These are phyloP conservation scores for Reticulitermes speratus DNA, from an alignment of 1,140 invertebrate species.

Conservation along the genomic window DNA sequence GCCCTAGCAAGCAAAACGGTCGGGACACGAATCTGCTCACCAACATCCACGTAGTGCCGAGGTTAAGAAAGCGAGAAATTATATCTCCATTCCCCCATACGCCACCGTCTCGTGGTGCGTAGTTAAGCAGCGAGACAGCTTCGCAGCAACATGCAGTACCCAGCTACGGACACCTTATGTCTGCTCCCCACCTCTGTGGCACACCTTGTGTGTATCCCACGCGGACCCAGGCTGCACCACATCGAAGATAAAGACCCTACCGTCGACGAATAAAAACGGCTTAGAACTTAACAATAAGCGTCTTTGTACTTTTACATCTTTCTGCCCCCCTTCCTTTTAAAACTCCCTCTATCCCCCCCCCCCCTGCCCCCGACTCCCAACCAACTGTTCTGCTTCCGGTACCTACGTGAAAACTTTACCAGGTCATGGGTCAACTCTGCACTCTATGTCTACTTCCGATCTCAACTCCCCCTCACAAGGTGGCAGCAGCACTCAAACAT, in stretches of 20 bases:
- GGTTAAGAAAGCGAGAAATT: too few species aligned
- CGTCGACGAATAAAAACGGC: neutral
- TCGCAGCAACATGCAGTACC: too few species aligned
- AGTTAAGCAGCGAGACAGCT: too few species aligned
- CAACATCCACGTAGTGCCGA: too few species aligned
- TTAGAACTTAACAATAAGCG: neutral
- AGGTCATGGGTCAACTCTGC: neutral
- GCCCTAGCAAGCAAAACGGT: too few species aligned
- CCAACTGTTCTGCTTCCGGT: constrained; percentile 2
- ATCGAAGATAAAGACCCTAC: neutral
- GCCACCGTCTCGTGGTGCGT: too few species aligned
- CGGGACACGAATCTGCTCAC: too few species aligned
- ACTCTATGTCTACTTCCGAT: neutral
- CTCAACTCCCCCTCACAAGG: neutral
- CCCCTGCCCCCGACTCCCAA: neutral
- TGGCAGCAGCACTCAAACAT: neutral
- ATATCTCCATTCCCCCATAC: too few species aligned
- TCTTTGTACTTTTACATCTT: neutral
- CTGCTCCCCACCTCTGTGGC: neutral
- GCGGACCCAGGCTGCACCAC: neutral
- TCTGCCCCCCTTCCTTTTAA: neutral
- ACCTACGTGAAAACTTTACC: neutral
- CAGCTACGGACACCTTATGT: neutral
- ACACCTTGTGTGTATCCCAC: neutral
- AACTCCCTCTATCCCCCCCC: neutral